Base-by-base conservation (phyloP, 2,797 vertebrate genomes). In the Poecilia wingei region DNA sequence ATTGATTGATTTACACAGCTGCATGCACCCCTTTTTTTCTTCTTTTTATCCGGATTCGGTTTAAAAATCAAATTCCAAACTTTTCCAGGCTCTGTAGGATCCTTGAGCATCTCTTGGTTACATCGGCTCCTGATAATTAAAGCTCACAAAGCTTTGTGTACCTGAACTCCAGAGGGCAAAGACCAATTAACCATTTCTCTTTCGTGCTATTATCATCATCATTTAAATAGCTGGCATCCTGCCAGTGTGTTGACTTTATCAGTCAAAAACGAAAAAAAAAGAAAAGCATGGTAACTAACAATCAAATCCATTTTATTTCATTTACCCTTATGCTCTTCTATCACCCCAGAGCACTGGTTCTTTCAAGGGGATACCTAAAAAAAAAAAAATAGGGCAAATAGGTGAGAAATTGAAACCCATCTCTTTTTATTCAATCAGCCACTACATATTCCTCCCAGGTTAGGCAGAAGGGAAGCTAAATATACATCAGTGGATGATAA, bases 401-500 rank as follows among this genome's bases (percentile, higher is more conserved):
- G 76, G 91, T 82, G 80, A 87, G 76, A 87, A 87, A 86, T 66
- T 76, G 82, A 92, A 86, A 84, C 57, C 43, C 47, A 75, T 73
- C 70, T 66, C 79, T 73, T 90, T 91, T 91, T 86, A 93, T 92
- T 93, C 86, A 90, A 89, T 93, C 83, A 92, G 68, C 82, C 79
- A 22, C 74, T 61, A 75, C 66, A 84, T 78, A 85, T 87, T 83
- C 88, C 88, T 84, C 74, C 41, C 84, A 28, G 81, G 81, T 71
- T 88, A 43, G 31, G 78, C 79, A 86, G 77, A 90, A 45, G 72
- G 80, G 79, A 77, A 82, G 43, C 87, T 93, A 94, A 94, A 92
- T 87, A 91, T 88, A 91, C 86, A 92, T 91, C 92, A 92, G 80
- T 85, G 88, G 87, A 88, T 85, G 78, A 94, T 92, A 87, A 94